A percentile compares a stretch with the other conserved stretches of the same genome.
Conservation (phyloP, 2,888 invertebrate species). For the Aethes cnicana region DNA sequence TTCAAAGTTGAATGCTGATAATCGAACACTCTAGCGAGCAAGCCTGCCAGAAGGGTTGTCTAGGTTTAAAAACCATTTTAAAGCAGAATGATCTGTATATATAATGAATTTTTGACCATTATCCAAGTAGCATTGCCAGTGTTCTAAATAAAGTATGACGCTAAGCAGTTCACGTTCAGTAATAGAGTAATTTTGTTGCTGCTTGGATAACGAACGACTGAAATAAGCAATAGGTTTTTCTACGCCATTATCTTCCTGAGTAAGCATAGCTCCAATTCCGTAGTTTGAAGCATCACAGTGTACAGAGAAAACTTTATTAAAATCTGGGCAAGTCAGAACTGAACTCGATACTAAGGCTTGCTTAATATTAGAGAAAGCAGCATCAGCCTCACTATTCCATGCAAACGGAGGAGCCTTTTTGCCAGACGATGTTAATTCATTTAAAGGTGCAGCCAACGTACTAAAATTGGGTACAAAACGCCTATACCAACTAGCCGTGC, state of each 20-base stretch:
- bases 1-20: neutral
- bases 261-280: too few relatives aligned
- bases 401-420: neutral
- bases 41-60: too few relatives aligned
- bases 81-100: too few relatives aligned
- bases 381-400: neutral
- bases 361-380: neutral
- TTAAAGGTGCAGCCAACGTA: neutral
- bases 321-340: neutral
- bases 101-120: too few relatives aligned
- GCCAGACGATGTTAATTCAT: neutral
- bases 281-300: too few relatives aligned
- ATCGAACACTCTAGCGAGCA: too few relatives aligned
- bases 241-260: too few relatives aligned
- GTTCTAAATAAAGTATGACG: neutral
- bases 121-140: neutral
- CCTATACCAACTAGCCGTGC: neutral
- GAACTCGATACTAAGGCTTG: neutral
- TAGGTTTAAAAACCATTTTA: too few relatives aligned
- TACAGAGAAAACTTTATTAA: too few relatives aligned
- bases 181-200: too few relatives aligned
- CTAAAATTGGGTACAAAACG: neutral
- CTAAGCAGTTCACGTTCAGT: neutral
- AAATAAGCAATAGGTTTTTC: too few relatives aligned
- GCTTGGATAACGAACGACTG: too few relatives aligned